phyloP scores from a whole-genome alignment of 2,888 invertebrate species.

The Diarsia rubi region DNA sequence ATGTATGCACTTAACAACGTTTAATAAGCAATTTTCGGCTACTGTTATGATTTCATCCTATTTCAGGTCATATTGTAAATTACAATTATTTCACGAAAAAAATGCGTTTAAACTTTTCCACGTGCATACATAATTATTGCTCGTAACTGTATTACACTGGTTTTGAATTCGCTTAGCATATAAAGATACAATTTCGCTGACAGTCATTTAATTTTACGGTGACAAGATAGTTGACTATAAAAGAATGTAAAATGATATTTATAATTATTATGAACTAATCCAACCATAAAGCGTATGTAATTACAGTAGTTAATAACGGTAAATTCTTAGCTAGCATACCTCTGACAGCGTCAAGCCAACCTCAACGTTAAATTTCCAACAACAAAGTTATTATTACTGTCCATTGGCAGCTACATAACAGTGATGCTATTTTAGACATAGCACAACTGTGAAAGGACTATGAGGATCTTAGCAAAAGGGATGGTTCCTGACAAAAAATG shows the following conservation, averaged over 20 bases:
- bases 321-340: neutral
- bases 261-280: neutral
- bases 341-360: neutral
- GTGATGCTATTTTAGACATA: neutral
- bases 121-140: too few relatives aligned
- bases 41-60: too few relatives aligned
- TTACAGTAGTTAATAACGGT: neutral
- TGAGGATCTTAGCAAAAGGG: neutral
- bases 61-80: too few relatives aligned
- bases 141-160: too few relatives aligned
- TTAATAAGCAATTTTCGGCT: too few relatives aligned
- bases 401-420: neutral
- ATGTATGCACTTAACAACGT: too few relatives aligned
- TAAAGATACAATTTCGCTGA: slow-evolving; percentile 19
- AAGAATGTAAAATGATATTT: neutral
- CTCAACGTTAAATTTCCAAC: neutral
- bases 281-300: neutral
- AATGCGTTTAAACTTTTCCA: too few relatives aligned
- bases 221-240: neutral
- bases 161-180: slow-evolving; percentile 28
- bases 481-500: too few relatives aligned
- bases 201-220: neutral
- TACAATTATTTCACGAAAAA: too few relatives aligned
- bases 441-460: neutral
- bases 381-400: neutral